Conservation (phyloP, 2,113 vertebrate genomes). For the Pomatorhinus ruficollis region DNA sequence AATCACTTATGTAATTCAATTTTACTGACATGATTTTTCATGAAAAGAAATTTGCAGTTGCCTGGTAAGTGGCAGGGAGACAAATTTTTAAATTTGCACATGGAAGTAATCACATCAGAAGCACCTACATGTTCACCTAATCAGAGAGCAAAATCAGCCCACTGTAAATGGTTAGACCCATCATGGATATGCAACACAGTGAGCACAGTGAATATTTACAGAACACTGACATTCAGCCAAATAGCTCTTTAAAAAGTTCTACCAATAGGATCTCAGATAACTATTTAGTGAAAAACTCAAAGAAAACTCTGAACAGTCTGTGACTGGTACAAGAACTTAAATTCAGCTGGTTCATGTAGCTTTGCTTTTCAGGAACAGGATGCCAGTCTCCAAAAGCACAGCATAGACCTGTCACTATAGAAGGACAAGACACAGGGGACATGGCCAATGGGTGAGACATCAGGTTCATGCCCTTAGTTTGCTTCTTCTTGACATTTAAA, state of each 20-base stretch:
- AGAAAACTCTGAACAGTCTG: background rate
- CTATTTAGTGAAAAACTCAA: background rate
- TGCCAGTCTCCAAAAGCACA: background rate
- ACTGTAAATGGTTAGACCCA: background rate
- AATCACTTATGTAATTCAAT: background rate
- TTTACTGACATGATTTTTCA: conserved; percentile 8
- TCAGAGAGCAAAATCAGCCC: background rate
- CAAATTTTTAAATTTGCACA: background rate
- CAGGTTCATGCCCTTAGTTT: background rate
- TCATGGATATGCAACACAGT: background rate
- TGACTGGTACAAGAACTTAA: background rate
- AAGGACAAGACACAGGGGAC: background rate
- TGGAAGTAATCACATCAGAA: background rate
- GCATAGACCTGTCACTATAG: background rate
- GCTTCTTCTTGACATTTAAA: background rate
- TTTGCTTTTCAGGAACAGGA: background rate
- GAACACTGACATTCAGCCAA: background rate
- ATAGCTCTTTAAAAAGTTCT: background rate
- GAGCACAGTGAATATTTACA: background rate
- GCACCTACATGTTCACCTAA: background rate
- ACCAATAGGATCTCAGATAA: background rate
- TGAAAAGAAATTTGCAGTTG: conserved; percentile 1
- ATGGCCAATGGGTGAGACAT: fast-evolving
- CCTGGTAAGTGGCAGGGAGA: background rate
- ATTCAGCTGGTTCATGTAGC: background rate